Evolutionary conservation across 53 echinoderm and acorn worm species (phyloP).

Genomic region (Paracentrotus lividus): DNA sequence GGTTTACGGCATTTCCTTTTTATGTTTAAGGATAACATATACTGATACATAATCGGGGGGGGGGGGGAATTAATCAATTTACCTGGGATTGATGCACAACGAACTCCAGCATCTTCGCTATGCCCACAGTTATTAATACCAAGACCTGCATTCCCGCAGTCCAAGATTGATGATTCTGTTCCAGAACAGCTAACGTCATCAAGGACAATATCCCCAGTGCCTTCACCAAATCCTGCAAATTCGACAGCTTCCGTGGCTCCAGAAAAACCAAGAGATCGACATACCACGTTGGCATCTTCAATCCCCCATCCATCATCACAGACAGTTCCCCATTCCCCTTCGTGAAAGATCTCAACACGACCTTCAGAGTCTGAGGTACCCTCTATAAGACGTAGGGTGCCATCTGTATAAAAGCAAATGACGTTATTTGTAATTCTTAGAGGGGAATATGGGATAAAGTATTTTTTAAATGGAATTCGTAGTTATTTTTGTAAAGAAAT

Average conservation of each 20-base stretch:
- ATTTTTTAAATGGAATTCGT: too few relatives aligned
- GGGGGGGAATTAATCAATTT: too few relatives aligned
- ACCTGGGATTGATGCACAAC: conserved; percentile 69
- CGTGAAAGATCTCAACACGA: conserved; percentile 67
- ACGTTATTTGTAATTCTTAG: too few relatives aligned
- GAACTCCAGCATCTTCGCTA: conserved; percentile 40
- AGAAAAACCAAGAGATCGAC: conserved; percentile 63
- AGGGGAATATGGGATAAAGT: too few relatives aligned
- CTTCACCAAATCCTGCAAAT: conserved; percentile 59
- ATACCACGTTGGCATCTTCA: conserved; percentile 66
- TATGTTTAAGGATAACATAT: too few relatives aligned
- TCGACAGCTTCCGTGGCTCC: conserved; percentile 48
- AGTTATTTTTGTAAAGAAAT: too few relatives aligned
- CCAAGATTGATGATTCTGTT: conserved; percentile 54
- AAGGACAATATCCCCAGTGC: conserved; percentile 70
- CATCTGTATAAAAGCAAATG: background rate
- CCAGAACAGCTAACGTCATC: conserved; percentile 75
- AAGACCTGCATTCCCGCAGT: conserved; percentile 64
- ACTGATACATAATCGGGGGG: too few relatives aligned
- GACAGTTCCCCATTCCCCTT: conserved; percentile 77
- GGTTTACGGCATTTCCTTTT: too few relatives aligned
- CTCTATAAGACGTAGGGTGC: conserved; percentile 19
- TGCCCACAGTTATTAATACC: conserved; percentile 9
- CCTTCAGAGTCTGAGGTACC: conserved; percentile 43
- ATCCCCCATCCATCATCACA: conserved; percentile 78